These are phyloP conservation scores for Malurus melanocephalus DNA, from an alignment of 2,113 vertebrate species.

Conservation along the genomic window DNA sequence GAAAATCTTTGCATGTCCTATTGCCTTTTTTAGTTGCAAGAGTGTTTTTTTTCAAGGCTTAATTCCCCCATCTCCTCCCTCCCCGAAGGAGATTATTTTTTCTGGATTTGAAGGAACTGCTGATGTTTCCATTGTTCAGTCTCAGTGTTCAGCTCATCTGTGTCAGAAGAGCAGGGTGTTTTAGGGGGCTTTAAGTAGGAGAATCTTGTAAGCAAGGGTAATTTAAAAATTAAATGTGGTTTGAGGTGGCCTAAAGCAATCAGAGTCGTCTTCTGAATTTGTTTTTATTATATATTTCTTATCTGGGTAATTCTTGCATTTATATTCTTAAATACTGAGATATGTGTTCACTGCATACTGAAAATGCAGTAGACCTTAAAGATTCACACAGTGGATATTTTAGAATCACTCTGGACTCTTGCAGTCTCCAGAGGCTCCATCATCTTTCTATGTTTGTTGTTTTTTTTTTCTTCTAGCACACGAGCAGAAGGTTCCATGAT, in stretches of 20 bases:
- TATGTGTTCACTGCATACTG: neutral
- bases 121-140: fast-evolving
- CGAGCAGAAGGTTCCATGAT: conserved; percentile 83
- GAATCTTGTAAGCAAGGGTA: neutral
- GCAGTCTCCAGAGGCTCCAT: neutral
- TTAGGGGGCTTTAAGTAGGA: neutral
- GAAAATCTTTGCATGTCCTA: neutral
- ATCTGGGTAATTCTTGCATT: neutral
- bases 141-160: neutral
- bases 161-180: neutral
- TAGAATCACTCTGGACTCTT: neutral
- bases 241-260: neutral
- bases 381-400: fast-evolving
- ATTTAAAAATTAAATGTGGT: neutral
- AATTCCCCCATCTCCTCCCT: fast-evolving
- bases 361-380: neutral
- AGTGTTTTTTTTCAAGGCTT: neutral
- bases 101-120: neutral
- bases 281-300: neutral
- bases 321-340: neutral
- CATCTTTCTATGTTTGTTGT: neutral
- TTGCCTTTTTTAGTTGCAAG: neutral
- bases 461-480: conserved; percentile 75
- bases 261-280: neutral
- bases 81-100: neutral